Evolutionary conservation across 1,140 invertebrate genomes (phyloP).

Genomic region (Ostrea edulis): DNA sequence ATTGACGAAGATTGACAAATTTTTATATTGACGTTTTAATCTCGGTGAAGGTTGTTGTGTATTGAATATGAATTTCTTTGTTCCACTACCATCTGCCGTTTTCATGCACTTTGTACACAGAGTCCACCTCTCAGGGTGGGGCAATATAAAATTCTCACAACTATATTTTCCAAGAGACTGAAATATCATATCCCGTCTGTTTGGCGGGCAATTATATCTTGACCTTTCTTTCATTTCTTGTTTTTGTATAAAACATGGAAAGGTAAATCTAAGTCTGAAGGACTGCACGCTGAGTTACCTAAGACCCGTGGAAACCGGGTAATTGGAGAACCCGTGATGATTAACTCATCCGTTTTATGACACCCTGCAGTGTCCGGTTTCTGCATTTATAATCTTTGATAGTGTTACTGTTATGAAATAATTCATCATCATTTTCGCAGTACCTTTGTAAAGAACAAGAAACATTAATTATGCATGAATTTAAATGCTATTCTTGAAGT

Average conservation of each 20-base stretch:
- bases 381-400: constrained; percentile 24
- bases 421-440: constrained; percentile 1
- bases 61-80: constrained; percentile 5
- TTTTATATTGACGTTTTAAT: neutral
- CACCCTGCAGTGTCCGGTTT: neutral
- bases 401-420: constrained; percentile 11
- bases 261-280: neutral
- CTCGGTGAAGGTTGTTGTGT: constrained; percentile 13
- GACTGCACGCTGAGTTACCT: neutral
- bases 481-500: neutral
- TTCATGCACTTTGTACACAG: neutral
- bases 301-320: constrained; percentile 23
- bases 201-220: neutral
- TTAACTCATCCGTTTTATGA: neutral
- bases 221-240: neutral
- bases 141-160: constrained; percentile 13
- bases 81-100: neutral
- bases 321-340: neutral
- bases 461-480: constrained; percentile 17
- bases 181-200: constrained; percentile 17
- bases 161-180: neutral
- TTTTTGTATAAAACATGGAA: neutral
- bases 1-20: constrained; percentile 17
- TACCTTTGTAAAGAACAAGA: neutral
- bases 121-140: constrained; percentile 4